A percentile compares a stretch with the other conserved stretches of the same genome.
These are phyloP conservation scores for Axea sp. DNA, from an alignment of 2,888 invertebrate species.

Conservation along the genomic window DNA sequence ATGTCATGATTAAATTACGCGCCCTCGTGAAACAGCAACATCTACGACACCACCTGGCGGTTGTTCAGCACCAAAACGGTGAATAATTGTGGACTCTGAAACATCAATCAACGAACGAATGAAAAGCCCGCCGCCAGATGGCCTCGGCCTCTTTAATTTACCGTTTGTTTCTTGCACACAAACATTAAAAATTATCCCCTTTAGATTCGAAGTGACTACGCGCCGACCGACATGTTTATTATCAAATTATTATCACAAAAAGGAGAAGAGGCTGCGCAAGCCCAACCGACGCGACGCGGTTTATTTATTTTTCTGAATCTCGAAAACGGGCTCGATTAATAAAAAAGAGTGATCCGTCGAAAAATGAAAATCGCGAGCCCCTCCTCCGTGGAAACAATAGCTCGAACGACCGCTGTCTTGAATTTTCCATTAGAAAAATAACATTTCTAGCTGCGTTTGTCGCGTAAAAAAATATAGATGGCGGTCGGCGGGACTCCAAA, in stretches of 20 bases:
- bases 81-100: no score
- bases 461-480: slow-evolving; percentile 58
- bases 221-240: slow-evolving; percentile 55
- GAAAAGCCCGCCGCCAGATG: slow-evolving; percentile 9
- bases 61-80: no score
- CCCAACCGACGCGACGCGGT: not conserved
- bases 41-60: slow-evolving; percentile 25
- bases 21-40: slow-evolving; percentile 55
- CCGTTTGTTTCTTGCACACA: slow-evolving; percentile 13
- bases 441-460: slow-evolving; percentile 40
- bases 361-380: slow-evolving; percentile 31
- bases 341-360: no score
- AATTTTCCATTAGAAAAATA: slow-evolving; percentile 52
- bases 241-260: slow-evolving; percentile 58
- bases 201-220: slow-evolving; percentile 20
- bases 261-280: slow-evolving; percentile 23
- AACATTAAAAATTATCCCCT: slow-evolving; percentile 9
- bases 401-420: slow-evolving; percentile 20
- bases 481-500: slow-evolving; percentile 37
- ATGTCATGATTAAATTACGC: slow-evolving; percentile 54
- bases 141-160: slow-evolving; percentile 8
- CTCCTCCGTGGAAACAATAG: slow-evolving; percentile 29
- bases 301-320: no score
- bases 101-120: no score
- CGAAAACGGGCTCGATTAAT: no score